These are phyloP conservation scores for Odontophorus gujanensis DNA, from an alignment of 2,113 vertebrate genomes.

Conservation along the genomic window DNA sequence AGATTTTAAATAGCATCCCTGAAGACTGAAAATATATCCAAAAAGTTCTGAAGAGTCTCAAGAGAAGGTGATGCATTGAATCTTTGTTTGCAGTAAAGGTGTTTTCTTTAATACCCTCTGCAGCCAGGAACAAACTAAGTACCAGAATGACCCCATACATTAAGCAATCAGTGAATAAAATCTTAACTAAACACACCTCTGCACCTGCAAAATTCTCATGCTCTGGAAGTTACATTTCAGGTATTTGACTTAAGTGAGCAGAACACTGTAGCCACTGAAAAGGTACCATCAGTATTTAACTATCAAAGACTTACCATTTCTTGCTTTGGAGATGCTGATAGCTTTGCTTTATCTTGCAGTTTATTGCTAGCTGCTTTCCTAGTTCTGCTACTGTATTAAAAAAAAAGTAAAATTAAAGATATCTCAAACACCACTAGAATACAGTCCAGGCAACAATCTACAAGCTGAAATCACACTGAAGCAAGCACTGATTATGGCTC, in stretches of 20 bases:
- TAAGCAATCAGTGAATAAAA: neutral
- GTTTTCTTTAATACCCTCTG: neutral
- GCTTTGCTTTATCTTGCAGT: slow-evolving; percentile 29
- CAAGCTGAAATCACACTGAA: neutral
- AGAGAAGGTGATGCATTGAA: neutral
- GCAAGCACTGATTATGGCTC: neutral
- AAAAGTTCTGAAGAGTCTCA: neutral
- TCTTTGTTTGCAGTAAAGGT: neutral
- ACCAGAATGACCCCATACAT: neutral
- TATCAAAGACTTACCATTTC: slow-evolving; percentile 72
- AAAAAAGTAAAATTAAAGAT: neutral
- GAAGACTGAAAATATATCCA: neutral
- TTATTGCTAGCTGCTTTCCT: slow-evolving; percentile 36
- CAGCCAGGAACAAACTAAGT: neutral
- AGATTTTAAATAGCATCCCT: neutral
- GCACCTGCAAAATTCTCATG: neutral
- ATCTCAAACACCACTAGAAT: neutral
- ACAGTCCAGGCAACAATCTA: neutral
- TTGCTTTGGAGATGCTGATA: slow-evolving; percentile 28
- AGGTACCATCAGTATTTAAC: neutral
- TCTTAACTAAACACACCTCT: neutral
- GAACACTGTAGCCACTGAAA: neutral
- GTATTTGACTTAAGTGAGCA: neutral
- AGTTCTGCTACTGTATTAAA: slow-evolving; percentile 31
- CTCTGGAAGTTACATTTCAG: neutral